phyloP scores from a whole-genome alignment of 1,140 invertebrate genomes.

The Planococcus citri region DNA sequence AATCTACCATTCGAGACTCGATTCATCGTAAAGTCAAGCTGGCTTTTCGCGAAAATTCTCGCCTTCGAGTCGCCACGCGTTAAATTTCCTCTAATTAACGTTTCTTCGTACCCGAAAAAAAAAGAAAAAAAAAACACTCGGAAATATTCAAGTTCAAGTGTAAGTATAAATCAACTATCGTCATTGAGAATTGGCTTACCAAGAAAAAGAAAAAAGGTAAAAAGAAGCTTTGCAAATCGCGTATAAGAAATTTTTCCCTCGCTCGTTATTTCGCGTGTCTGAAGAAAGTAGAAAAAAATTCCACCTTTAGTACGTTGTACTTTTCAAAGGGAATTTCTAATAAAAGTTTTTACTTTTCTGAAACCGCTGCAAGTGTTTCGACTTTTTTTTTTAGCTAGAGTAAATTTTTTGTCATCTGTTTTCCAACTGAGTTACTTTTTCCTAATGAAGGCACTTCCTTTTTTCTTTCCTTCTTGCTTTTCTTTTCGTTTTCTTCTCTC shows the following conservation, averaged over 20 bases:
- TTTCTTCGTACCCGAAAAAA: neutral
- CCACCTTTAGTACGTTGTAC: neutral
- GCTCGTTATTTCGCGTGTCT: neutral
- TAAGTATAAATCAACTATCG: neutral
- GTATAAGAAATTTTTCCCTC: neutral
- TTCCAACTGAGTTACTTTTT: conserved; percentile 3
- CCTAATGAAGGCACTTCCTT: conserved; percentile 6
- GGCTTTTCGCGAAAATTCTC: neutral
- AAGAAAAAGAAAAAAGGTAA: neutral
- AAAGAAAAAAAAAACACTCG: neutral
- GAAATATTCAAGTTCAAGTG: neutral
- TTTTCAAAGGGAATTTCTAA: conserved; percentile 2
- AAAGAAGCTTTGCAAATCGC: no score
- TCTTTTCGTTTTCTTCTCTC: neutral
- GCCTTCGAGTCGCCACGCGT: neutral
- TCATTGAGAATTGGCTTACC: neutral
- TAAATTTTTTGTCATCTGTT: neutral
- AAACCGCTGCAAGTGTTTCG: neutral
- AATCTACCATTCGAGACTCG: neutral
- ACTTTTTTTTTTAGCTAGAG: neutral
- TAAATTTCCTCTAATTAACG: neutral
- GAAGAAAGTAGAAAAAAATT: neutral
- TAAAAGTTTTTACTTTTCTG: neutral
- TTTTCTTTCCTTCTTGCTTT: neutral
- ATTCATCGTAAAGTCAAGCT: neutral